Base-by-base conservation (phyloP, 2,888 invertebrate species). In the Drosophila acutilabella region DNA sequence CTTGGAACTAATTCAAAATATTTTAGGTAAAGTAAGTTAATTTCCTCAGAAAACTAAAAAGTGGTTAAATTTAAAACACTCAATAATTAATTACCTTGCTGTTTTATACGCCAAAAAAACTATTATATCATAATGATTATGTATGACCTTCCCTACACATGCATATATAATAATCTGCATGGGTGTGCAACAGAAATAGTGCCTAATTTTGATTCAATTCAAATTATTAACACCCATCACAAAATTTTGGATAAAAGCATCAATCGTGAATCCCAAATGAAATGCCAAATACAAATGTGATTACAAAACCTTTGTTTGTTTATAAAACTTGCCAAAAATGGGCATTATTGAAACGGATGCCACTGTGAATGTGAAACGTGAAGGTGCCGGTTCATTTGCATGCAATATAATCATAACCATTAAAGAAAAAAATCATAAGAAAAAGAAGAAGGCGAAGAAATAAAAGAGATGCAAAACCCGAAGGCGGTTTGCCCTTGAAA, bases 371-470 rank as follows among this genome's bases (percentile, higher is more conserved):
- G 78, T 67, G 79, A 81, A 79, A 75, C 70, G 78, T 67, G 79
- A 81, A 79, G 82, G 81, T 61, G 60, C 77, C 82, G 81, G 81
- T 56, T 88, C 83, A 86, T 82, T 82, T 82, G 74, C 88, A 82
- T 82, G 36, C 40, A 14, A 52, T 62, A 61, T 18, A 44, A 16
- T 44, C 44, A 30, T 42, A 45, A 48, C 13, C 36, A 42, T 47
- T 33, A 33, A 30, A 30, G 30, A 30, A 30, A 30, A 47, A 10
- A 69, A 38, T 54, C 52, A 62, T 52, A 69, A 51, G 18, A 41
- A 26, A 10, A 70, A 30, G 14, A 42, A 33, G 4, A 54, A 61
- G 30, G 13, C 47, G 18, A 14, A 51, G 30, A 30, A 30, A 36
- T 13, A 60, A 54, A 61, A 78, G 64, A 69, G 79, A 69, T 74